Base-by-base conservation (phyloP, 2,113 vertebrate species). In the Campylomormyrus tamandua region DNA sequence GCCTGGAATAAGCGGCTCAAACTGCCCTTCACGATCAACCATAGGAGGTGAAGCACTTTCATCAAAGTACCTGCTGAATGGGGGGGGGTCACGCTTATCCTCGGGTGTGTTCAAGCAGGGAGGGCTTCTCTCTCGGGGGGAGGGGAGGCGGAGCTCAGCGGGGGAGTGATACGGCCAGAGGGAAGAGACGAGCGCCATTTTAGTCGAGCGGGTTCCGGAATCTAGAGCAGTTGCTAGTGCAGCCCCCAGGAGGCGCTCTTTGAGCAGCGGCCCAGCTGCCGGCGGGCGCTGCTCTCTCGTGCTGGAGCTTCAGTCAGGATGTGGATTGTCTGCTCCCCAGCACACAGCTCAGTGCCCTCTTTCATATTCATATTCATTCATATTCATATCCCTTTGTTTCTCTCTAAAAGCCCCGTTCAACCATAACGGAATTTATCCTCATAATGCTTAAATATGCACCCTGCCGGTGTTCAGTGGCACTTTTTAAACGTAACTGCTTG, bases 381-480 rank as follows among this genome's bases (percentile, higher is more conserved):
- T 83, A 83, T 84, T 84, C 83, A 84, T 84, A 45, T 13, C 8
- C 83, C 21, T 84, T 84, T 84, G 83, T 84, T n/a, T 84, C 83
- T 84, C 19, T 84, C 83, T 48, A 46, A 84, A 84, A 42, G 42
- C 45, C 45, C 39, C 3, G 83, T 10, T 48, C 74, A 80, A n/a
- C 35, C 74, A 19, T 80, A 84, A 48, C 42, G 21, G 19, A 48
- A 84, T 70, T 70, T 70, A 48, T n/a, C 83, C 42, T 42, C 42
- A 46, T 24, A 84, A 84, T 24, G 45, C 42, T 46, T 48, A 10
- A 84, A 42, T 48, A 19, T 84, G 42, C 83, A 27, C 42, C 77
- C 77, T 11, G n/a, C 11, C 1, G 9, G 10, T 83, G 42, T 48
- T 27, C 45, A 48, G 19, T 45, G 77, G 77, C 35, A 7, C 3